Evolutionary conservation across 2,113 vertebrate species (phyloP).

Genomic region (Platichthys stellatus): DNA sequence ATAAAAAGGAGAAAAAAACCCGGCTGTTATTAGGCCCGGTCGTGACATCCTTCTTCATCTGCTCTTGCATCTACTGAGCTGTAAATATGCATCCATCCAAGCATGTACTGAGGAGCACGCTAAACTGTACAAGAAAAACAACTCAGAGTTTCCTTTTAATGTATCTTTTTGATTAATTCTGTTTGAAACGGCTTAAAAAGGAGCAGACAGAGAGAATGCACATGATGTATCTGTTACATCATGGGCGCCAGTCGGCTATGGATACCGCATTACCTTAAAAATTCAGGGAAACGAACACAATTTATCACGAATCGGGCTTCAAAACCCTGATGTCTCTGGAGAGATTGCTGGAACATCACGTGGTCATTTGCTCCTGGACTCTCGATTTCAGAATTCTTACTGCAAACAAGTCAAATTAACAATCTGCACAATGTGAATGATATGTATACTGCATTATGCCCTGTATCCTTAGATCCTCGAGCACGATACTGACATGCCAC

Average conservation of each 20-base stretch:
- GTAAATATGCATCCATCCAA: conserved; percentile 46
- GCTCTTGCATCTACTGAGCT: conserved; percentile 29
- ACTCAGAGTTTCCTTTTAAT: conserved; percentile 33
- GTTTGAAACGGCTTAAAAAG: conserved; percentile 57
- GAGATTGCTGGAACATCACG: background rate
- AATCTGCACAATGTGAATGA: background rate
- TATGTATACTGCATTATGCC: background rate
- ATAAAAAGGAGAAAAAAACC: background rate
- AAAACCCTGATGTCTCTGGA: conserved; percentile 17
- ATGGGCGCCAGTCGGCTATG: background rate
- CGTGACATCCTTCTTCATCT: conserved; percentile 40
- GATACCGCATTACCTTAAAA: conserved; percentile 14
- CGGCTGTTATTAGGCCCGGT: conserved; percentile 19
- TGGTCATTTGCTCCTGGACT: too few relatives aligned
- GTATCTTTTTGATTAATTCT: conserved; percentile 45
- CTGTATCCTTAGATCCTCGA: background rate
- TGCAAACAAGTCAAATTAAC: background rate
- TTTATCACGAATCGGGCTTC: background rate
- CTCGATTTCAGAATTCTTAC: too few relatives aligned
- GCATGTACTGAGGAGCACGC: conserved; percentile 18
- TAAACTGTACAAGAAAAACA: conserved; percentile 52
- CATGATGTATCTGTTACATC: conserved; percentile 48
- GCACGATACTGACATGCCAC: background rate
- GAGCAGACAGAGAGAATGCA: conserved; percentile 57
- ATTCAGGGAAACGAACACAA: background rate